A percentile compares a stretch with the other conserved stretches of the same genome.
Conservation (phyloP, 2,797 vertebrate genomes). For the Leontopithecus rosalia region DNA sequence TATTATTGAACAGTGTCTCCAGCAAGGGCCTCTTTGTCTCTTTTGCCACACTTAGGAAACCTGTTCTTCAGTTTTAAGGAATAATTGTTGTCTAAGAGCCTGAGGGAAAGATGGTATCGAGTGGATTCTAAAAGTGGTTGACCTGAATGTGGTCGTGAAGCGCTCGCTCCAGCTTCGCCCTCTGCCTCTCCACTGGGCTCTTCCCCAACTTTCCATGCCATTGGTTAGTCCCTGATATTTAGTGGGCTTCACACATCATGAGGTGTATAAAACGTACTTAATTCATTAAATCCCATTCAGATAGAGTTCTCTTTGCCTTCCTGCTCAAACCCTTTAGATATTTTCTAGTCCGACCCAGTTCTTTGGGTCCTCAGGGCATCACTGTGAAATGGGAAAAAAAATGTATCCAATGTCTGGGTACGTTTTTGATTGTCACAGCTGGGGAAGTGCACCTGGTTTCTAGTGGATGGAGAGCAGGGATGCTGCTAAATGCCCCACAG, state of each 20-base stretch:
- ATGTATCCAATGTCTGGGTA: too few species aligned
- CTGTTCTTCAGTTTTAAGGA: constrained; percentile 75
- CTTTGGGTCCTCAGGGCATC: too few species aligned
- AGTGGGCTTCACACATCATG: background rate
- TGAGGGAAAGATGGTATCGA: constrained; percentile 46
- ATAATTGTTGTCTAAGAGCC: constrained; percentile 68
- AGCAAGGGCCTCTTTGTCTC: constrained; percentile 78
- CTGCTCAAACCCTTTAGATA: too few species aligned
- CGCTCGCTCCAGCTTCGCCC: background rate
- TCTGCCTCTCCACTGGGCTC: background rate
- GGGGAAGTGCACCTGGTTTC: background rate
- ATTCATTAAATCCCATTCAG: too few species aligned
- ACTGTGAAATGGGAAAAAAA: too few species aligned
- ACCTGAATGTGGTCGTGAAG: constrained; percentile 39
- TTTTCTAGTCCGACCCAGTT: too few species aligned
- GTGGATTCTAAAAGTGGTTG: constrained; percentile 17
- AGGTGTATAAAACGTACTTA: too few species aligned
- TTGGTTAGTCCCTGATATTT: background rate
- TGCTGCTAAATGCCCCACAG: background rate
- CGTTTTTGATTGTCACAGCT: background rate
- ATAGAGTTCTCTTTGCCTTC: too few species aligned
- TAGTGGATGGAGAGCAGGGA: accelerated
- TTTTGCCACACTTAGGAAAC: constrained; percentile 63
- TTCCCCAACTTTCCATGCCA: background rate
- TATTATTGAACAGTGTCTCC: constrained; percentile 74